phyloP scores from a whole-genome alignment of 1,140 invertebrate species.

The Gerris buenoi region DNA sequence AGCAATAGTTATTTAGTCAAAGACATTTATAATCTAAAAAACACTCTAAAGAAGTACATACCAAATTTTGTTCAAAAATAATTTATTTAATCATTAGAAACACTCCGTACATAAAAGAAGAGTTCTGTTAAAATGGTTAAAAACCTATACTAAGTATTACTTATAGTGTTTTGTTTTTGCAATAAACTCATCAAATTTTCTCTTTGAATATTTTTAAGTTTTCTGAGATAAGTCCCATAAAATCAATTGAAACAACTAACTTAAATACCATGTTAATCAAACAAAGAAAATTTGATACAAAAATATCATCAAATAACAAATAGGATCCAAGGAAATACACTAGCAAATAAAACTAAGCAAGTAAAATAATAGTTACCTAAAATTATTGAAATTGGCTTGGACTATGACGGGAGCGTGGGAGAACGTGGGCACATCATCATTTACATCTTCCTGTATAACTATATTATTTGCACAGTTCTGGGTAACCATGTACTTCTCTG shows the following conservation, averaged over 20 bases:
- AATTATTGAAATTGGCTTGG: slow-evolving; percentile 18
- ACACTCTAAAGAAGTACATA: too few relatives aligned
- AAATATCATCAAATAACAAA: too few relatives aligned
- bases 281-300: background rate
- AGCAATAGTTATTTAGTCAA: too few relatives aligned
- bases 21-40: too few relatives aligned
- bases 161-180: too few relatives aligned
- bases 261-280: background rate
- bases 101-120: too few relatives aligned
- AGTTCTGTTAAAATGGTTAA: too few relatives aligned
- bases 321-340: background rate
- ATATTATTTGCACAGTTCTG: slow-evolving; percentile 8
- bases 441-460: slow-evolving; percentile 11
- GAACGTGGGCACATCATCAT: slow-evolving; percentile 5
- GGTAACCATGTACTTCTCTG: slow-evolving; percentile 11
- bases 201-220: too few relatives aligned
- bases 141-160: too few relatives aligned
- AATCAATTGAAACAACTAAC: background rate
- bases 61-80: too few relatives aligned
- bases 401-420: slow-evolving; percentile 18
- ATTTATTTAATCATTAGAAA: too few relatives aligned
- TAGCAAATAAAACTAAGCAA: background rate
- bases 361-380: slow-evolving; percentile 13
- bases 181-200: too few relatives aligned
- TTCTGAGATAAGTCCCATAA: background rate